phyloP scores from a whole-genome alignment of 2,797 vertebrate genomes.

The Margarornis squamiger region DNA sequence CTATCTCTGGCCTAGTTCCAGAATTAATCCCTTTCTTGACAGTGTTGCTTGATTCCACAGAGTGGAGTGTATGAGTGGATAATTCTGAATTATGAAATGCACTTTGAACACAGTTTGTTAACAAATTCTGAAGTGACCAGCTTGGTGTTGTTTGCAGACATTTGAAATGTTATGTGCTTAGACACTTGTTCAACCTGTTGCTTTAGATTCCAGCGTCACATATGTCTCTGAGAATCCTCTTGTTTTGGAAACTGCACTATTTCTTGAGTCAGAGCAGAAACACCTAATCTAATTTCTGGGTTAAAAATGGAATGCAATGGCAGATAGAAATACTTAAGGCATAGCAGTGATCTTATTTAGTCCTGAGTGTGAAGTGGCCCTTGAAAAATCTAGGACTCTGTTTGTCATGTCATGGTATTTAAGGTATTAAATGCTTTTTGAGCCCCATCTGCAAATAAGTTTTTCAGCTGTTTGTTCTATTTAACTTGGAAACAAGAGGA shows the following conservation, averaged over 20 bases:
- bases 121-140: background rate
- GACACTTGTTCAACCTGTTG: accelerated
- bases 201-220: background rate
- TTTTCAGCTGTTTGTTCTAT: background rate
- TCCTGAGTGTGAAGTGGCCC: background rate
- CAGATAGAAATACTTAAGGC: background rate
- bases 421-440: background rate
- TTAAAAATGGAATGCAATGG: slow-evolving; percentile 1
- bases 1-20: background rate
- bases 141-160: background rate
- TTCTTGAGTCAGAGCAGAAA: background rate
- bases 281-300: background rate
- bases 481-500: background rate
- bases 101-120: background rate
- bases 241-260: background rate
- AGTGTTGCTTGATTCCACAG: background rate
- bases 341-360: background rate
- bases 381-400: background rate
- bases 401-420: slow-evolving; percentile 10
- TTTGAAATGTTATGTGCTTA: background rate
- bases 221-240: background rate
- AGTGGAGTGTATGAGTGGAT: background rate
- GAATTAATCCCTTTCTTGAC: background rate
- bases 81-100: background rate
- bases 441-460: background rate